Base-by-base conservation (phyloP, 2,888 invertebrate species). In the Pheosia tremula region DNA sequence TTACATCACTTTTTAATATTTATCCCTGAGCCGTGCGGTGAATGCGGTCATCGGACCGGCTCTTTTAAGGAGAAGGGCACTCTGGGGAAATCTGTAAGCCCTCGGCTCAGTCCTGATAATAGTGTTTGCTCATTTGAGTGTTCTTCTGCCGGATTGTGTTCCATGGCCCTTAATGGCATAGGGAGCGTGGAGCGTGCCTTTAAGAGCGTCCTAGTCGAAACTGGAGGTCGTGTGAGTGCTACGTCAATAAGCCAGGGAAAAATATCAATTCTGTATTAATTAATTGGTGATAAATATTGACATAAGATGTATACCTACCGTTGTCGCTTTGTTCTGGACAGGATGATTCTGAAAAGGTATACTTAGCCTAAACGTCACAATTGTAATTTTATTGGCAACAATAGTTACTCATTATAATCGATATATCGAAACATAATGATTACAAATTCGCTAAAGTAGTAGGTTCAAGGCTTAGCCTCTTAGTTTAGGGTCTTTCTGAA, bases 41-140 rank as follows among this genome's bases (percentile, higher is more conserved):
- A 85, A 86, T 84, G 85, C 85, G 87, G 89, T 87, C 89, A 88
- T 85, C 82, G 79, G 80, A 84, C 84, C 88, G 85, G 82, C 85
- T 89, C 88, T 91, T 91, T 90, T 88, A 86, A 89, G 85, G 86
- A 82, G 85, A 88, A 91, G 88, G 78, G 82, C 77, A 71, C 92
- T 87, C 92, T 64, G 67, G 93, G 92, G 93, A 93, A 93, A 93
- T 92, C 89, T 90, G 85, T 84, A 82, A 85, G 83, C 88, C 88
- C 89, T 84, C 81, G 77, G 77, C 81, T 63, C 71, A 71, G 74
- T 75, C 80, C 83, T 86, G 86, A 85, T 92, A 91, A 92, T 91
- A 90, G 90, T 92, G 93, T 92, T 92, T 91, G 90, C 85, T 90
- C 91, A 88, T 92, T 91, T 90, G 84, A 93, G 93, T 88, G 90